Conservation (phyloP, 2,888 invertebrate species). For the Hedychridium roseum region DNA sequence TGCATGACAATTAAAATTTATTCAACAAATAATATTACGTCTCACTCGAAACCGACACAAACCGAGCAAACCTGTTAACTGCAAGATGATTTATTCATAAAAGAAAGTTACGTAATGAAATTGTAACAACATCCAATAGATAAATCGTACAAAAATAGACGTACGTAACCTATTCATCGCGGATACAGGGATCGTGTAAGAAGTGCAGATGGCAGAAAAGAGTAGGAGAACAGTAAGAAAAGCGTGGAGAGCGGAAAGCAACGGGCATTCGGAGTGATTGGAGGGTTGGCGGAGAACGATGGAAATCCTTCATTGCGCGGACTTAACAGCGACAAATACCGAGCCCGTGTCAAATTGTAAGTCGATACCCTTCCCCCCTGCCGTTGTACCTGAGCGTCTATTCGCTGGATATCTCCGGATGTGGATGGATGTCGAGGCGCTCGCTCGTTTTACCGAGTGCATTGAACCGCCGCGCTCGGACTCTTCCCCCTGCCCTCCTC, state of each 20-base stretch:
- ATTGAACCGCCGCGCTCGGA: no score
- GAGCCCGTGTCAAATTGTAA: conserved; percentile 48
- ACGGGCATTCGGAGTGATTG: conserved; percentile 3
- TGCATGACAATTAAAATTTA: no score
- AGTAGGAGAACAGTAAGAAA: not conserved
- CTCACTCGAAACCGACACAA: no score
- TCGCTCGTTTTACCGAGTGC: conserved; percentile 40
- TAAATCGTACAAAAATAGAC: no score
- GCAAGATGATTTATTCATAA: no score
- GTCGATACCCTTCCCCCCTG: conserved; percentile 38
- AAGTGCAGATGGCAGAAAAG: not conserved
- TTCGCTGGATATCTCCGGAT: conserved; percentile 39
- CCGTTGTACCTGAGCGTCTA: conserved; percentile 22
- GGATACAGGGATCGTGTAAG: not conserved
- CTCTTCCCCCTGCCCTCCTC: conserved; percentile 30
- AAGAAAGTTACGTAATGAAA: not conserved
- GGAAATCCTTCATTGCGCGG: conserved; percentile 40
- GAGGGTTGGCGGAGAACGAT: conserved; percentile 30
- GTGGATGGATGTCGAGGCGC: conserved; percentile 41
- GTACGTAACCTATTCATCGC: no score
- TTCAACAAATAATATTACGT: no score
- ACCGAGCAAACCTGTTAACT: no score
- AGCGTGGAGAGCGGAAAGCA: not conserved
- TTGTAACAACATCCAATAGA: not conserved
- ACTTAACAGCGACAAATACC: conserved; percentile 40